phyloP scores from a whole-genome alignment of 2,797 vertebrate species.

The Hippocampus kuda region DNA sequence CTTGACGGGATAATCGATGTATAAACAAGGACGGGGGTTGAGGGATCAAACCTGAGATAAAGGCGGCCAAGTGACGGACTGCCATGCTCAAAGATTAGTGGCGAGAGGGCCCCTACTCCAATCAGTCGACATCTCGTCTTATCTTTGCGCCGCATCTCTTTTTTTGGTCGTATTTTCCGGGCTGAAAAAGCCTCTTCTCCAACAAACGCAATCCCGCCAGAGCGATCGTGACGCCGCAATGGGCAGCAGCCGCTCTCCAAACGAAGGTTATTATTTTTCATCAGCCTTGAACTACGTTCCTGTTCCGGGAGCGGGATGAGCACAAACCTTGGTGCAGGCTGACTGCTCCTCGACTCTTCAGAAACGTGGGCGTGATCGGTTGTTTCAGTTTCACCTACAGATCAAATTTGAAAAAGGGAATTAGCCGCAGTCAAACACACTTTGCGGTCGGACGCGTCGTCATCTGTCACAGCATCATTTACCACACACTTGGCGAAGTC shows the following conservation, averaged over 20 bases:
- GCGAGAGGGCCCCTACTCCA: slow-evolving; percentile 12
- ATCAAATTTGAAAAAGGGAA: background rate
- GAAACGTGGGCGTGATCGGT: slow-evolving; percentile 63
- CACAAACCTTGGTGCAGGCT: slow-evolving; percentile 40
- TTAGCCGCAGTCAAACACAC: background rate
- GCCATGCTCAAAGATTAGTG: slow-evolving; percentile 47
- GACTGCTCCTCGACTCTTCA: slow-evolving; percentile 23
- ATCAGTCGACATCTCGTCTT: slow-evolving; percentile 41
- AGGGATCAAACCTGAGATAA: slow-evolving; percentile 50
- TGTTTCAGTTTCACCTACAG: slow-evolving; percentile 65
- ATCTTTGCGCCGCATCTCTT: slow-evolving; percentile 18
- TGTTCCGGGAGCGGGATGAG: slow-evolving; percentile 11
- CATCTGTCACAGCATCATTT: no score
- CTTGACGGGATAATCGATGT: slow-evolving; percentile 42
- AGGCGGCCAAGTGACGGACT: slow-evolving; percentile 22
- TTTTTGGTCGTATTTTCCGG: slow-evolving; percentile 17
- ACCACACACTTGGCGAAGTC: background rate
- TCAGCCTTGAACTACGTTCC: slow-evolving; percentile 42
- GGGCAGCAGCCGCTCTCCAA: slow-evolving; percentile 16
- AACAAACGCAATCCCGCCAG: background rate
- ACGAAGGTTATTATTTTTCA: slow-evolving; percentile 20
- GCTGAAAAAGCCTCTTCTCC: background rate
- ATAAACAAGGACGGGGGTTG: slow-evolving; percentile 45
- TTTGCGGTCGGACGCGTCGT: no score
- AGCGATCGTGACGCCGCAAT: slow-evolving; percentile 1